These are phyloP conservation scores for Etheostoma perlongum DNA, from an alignment of 2,797 vertebrate genomes.

Conservation along the genomic window DNA sequence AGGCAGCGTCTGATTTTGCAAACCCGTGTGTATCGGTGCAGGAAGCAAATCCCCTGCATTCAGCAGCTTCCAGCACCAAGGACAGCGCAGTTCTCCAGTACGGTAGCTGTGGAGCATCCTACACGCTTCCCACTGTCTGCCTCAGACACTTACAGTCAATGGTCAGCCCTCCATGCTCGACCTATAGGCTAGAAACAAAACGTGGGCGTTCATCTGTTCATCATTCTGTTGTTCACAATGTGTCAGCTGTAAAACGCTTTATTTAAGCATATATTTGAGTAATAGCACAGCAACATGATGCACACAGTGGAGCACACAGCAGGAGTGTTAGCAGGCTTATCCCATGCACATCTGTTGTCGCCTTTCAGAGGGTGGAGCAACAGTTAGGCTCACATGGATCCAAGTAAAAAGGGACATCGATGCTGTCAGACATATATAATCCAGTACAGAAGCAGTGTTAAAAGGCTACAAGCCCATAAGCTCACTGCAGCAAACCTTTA, in stretches of 20 bases:
- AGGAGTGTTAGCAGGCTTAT: constrained; percentile 18
- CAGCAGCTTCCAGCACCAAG: constrained; percentile 77
- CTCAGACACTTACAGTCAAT: constrained; percentile 50
- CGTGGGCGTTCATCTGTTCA: constrained; percentile 55
- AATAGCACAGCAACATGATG: background rate
- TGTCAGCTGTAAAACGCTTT: background rate
- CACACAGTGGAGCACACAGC: constrained; percentile 1
- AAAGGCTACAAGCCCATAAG: constrained; percentile 13
- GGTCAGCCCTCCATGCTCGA: constrained; percentile 40
- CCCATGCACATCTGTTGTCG: constrained; percentile 34
- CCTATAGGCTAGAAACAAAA: constrained; percentile 40
- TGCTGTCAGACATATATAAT: constrained; percentile 8
- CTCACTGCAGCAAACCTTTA: constrained; percentile 14
- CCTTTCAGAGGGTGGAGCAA: constrained; percentile 67
- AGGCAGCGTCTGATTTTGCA: background rate
- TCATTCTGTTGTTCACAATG: too few species aligned
- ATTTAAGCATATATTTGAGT: background rate
- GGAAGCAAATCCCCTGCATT: background rate
- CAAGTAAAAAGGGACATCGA: constrained; percentile 11
- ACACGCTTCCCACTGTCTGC: constrained; percentile 43
- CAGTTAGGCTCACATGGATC: constrained; percentile 47
- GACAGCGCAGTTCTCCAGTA: constrained; percentile 66
- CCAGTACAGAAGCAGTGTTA: background rate
- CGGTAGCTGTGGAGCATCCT: constrained; percentile 29
- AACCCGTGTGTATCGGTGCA: background rate